Conservation (phyloP, 2,888 invertebrate genomes). For the Sisyra nigra region DNA sequence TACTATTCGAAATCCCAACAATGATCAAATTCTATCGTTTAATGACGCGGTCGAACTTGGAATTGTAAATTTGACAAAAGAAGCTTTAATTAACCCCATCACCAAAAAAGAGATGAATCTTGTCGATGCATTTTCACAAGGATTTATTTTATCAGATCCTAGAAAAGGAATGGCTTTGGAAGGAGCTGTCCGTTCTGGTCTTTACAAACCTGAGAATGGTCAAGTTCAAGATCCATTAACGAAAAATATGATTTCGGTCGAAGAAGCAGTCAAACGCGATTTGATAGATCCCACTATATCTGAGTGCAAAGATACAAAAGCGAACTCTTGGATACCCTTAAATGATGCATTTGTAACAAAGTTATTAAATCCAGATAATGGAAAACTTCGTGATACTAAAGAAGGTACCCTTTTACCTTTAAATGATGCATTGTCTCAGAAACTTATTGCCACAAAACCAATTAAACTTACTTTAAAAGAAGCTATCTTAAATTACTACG, state of each 20-base stretch:
- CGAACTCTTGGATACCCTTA: slow-evolving; percentile 53
- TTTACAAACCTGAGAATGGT: slow-evolving; percentile 52
- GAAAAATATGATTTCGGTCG: slow-evolving; percentile 51
- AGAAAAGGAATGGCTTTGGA: slow-evolving; percentile 61
- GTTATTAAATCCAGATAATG: slow-evolving; percentile 49
- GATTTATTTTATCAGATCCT: slow-evolving; percentile 48
- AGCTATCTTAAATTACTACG: slow-evolving; percentile 62
- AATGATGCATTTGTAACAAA: slow-evolving; percentile 56
- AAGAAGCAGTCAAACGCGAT: slow-evolving; percentile 61
- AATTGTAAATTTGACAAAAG: slow-evolving; percentile 58
- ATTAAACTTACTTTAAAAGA: slow-evolving; percentile 57
- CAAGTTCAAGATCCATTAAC: slow-evolving; percentile 57
- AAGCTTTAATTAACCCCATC: slow-evolving; percentile 51
- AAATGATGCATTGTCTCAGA: slow-evolving; percentile 50
- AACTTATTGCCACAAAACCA: slow-evolving; percentile 52
- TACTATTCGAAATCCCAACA: slow-evolving; percentile 53
- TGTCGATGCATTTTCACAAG: slow-evolving; percentile 51
- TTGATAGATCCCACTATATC: slow-evolving; percentile 70
- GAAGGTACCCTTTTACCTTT: slow-evolving; percentile 52
- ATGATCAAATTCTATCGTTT: slow-evolving; percentile 58
- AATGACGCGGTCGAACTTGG: slow-evolving; percentile 68
- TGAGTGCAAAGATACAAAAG: slow-evolving; percentile 60
- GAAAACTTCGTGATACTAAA: slow-evolving; percentile 55
- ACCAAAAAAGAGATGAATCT: slow-evolving; percentile 52
- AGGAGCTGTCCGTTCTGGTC: slow-evolving; percentile 52